Evolutionary conservation across 2,888 invertebrate species (phyloP), one percentile per base, ranked within the genome.

Genomic region (Drosophila greeni): DNA sequence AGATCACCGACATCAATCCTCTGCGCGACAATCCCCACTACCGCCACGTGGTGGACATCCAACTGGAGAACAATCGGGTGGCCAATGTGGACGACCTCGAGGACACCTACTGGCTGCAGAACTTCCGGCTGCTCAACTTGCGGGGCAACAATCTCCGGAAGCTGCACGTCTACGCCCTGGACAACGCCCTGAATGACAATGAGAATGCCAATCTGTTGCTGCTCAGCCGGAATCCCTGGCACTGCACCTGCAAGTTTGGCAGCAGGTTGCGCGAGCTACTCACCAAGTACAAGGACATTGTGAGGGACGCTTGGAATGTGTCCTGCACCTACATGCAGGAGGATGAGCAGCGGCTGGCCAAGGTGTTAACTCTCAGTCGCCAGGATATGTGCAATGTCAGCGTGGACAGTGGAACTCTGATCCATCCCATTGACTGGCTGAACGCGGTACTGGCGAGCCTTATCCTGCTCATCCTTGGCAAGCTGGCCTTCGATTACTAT

Each of bases 401-500:
- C 2, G 88, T 90, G 3, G 88, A 88, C 0, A 90, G 91, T 12
- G 66, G 66, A 42, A 88, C 90, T 40, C 91, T 92, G 16, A 90
- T 95, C 39, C 92, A 93, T 86, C 91, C 92, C 2, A 89, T 95
- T 53, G 95, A 96, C 82, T 90, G 95, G 71, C 88, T 95, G 2
- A 95, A 95, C 86, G 91, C 93, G 49, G 89, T 93, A 18, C 89
- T 96, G 59, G 92, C 92, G 0, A 87, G 90, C 4, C 88, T 95
- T 55, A 94, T 95, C 72, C 76, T 95, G 2, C 86, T 94, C n/a
- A 91, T 95, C 9, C 86, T 95, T 34, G 91, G 92, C 16, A 94
- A 94, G 87, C 91, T 96, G 65, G 89, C 92, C 1, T 96, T 95
- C 82, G 95, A 96, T 87, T 96, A 95, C 89, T 94, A 94, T 87